These are phyloP conservation scores for Perccottus glenii DNA, from an alignment of 2,113 vertebrate genomes.

Conservation along the genomic window DNA sequence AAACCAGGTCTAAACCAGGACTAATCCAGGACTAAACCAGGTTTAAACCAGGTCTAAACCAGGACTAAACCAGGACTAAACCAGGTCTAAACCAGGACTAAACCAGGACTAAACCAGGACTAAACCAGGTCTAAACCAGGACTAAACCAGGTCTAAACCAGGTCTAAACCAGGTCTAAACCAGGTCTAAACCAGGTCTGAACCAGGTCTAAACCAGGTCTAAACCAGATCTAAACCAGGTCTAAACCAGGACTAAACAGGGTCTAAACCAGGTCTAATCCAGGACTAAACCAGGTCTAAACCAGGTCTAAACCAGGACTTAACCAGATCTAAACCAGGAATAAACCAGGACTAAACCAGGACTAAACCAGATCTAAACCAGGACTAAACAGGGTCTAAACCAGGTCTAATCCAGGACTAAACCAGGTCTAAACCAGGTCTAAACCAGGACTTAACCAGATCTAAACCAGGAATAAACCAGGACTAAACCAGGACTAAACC, in stretches of 20 bases:
- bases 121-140: not conserved
- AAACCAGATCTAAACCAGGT: not conserved
- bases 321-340: no score
- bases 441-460: no score
- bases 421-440: no score
- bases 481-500: no score
- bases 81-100: not conserved
- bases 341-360: no score
- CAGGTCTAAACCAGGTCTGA: not conserved
- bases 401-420: no score
- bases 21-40: not conserved
- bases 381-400: no score
- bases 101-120: not conserved
- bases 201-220: not conserved
- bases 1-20: not conserved
- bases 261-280: not conserved
- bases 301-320: no score
- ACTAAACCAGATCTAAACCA: no score
- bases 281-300: not conserved
- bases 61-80: not conserved
- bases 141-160: not conserved
- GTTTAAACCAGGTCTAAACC: not conserved
- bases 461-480: no score
- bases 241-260: not conserved
- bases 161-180: not conserved